Base-by-base conservation (phyloP, 2,888 invertebrate genomes). In the Apotomis turbidana region DNA sequence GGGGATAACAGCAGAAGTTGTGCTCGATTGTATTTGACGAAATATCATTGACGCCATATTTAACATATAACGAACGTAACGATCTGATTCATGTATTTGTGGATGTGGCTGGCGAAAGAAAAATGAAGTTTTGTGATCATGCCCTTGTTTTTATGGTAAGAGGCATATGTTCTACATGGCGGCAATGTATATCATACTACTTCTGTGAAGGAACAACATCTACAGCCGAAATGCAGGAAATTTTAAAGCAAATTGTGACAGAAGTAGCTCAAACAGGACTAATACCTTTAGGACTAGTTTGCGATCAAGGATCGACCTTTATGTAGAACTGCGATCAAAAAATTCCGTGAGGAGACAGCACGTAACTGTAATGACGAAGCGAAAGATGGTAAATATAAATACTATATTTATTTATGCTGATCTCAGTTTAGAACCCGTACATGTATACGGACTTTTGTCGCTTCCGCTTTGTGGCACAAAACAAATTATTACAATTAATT, bases 91-190 rank as follows among this genome's bases (percentile, higher is more conserved):
- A 60, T 10, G 59, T 60, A 4, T 68, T 57, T 58, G 52, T 52
- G 6, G 68, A 68, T n/a, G 41, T 52, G 5, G 60, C 51, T 6
- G 49, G 49, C 9, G 12, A 55, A 52, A n/a, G 49, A 9, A 51
- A 9, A 27, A 36, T 57, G 12, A 55, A 57, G 60, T 51, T 60
- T 5, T 41, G 52, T 38, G 68, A 68, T 9, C 68, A 68, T 36
- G 68, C 68, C 1, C 52, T 68, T 3, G 68, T 68, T 3, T 68
- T 68, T 10, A 68, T 68, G 68, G 6, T 60, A 10, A 38, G 59
- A 54, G 60, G 68, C 6, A 60, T 60, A 51, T 60, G 52, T 9
- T 41, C 60, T 4, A 10, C 59, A 8, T 60, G 51, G 51, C 51
- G 59, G 8, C 68, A 68, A 12, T 38, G 59, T n/a, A 60, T 68